Conservation (phyloP, 2,113 vertebrate genomes). For the Protobothrops flavoviridis region DNA sequence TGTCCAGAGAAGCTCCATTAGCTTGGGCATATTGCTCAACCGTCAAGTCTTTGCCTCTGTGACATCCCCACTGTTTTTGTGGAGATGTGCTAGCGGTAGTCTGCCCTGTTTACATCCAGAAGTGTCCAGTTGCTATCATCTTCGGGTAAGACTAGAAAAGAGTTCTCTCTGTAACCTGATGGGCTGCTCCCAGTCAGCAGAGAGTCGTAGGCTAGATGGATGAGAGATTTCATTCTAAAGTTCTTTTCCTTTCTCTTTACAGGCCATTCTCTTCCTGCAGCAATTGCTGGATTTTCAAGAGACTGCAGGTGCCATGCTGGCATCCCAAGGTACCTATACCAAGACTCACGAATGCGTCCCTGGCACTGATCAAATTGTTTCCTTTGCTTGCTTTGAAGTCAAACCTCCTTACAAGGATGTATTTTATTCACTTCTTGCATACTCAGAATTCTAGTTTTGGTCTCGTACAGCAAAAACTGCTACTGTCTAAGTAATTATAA, state of each 20-base stretch:
- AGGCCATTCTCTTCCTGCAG: slow-evolving; percentile 97
- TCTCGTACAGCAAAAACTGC: not conserved
- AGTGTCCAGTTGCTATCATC: not conserved
- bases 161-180: not conserved
- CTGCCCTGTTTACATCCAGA: not conserved
- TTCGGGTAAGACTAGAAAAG: not conserved
- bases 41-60: not conserved
- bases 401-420: slow-evolving; percentile 31
- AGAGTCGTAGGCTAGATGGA: not conserved
- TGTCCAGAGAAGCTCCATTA: not conserved
- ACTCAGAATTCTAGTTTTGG: slow-evolving; percentile 10
- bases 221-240: not conserved
- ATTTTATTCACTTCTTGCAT: slow-evolving; percentile 25
- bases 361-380: not conserved
- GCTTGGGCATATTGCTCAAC: not conserved
- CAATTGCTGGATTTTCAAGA: slow-evolving; percentile 97
- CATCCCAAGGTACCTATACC: slow-evolving; percentile 87
- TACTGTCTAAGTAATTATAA: not conserved
- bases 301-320: slow-evolving; percentile 94
- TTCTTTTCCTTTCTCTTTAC: slow-evolving; percentile 12
- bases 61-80: not conserved
- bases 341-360: slow-evolving; percentile 20
- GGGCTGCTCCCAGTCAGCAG: not conserved
- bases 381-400: slow-evolving; percentile 13
- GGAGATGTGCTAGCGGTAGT: not conserved